Base-by-base conservation (phyloP, 2,888 invertebrate genomes). In the Drepana falcataria region DNA sequence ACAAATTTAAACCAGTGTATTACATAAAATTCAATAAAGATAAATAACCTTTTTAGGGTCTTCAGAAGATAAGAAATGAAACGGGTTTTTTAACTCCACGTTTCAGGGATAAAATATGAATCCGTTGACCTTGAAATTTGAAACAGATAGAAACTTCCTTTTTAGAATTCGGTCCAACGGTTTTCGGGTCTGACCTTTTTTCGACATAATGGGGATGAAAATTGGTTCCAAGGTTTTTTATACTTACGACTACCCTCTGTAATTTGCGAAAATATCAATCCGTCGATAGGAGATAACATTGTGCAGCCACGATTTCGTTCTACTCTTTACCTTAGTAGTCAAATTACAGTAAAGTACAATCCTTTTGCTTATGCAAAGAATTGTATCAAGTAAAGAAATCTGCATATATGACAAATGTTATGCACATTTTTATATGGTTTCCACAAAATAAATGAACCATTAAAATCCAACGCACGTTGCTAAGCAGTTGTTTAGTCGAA, bases 131-230 rank as follows among this genome's bases (percentile, higher is more conserved):
- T 67, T 75, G 65, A 69, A 68, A 69, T 73, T 66, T 64, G 58
- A 68, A 65, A 65, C 63, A 63, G 68, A 73, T 71, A 70, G 68
- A 61, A 69, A 57, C 61, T 61, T 52, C 66, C 49, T 66, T 66
- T 63, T 57, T 54, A 53, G 60, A 61, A 60, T 53, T 40, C 48
- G 48, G 33, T 7, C 53, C 48, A 35, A 48, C 37, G 37, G 48
- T 37, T 48, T 48, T 69, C 57, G 64, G 62, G 55, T 52, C 59
- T 55, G 64, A 69, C 68, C 71, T 75, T 73, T 73, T 68, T 67
- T 64, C 53, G 59, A 64, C 63, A 62, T 69, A 69, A 73, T 68
- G 64, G 63, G 59, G 62, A 65, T 65, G 67, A 62, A 60, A 66
- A 65, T 65, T 61, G 66, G 57, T 58, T 59, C 51, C 54, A 61